phyloP scores from a whole-genome alignment of 2,113 vertebrate genomes.

The Gnathonemus echidnorhynchus region DNA sequence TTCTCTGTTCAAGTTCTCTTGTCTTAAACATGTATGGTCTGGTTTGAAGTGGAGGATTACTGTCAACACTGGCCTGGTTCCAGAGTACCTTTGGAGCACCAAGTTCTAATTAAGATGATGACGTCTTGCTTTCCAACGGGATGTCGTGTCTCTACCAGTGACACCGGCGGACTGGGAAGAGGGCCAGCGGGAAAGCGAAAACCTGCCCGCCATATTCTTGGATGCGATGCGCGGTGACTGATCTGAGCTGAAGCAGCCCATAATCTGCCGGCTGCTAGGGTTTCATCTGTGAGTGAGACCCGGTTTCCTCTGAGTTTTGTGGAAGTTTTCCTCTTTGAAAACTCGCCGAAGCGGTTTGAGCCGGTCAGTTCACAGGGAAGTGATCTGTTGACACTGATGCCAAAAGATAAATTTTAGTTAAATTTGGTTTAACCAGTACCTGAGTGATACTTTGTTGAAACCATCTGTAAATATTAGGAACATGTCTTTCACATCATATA shows the following conservation, averaged over 20 bases:
- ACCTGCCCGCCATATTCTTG: not conserved
- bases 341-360: not conserved
- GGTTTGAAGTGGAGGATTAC: not conserved
- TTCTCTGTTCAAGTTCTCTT: not conserved
- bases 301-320: not conserved
- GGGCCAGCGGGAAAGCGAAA: not conserved
- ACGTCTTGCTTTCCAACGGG: not conserved
- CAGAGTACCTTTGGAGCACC: slow-evolving; percentile 5
- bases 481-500: not conserved
- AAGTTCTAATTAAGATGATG: not conserved
- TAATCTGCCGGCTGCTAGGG: not conserved
- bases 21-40: not conserved
- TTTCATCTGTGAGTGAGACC: too few relatives aligned
- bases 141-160: not conserved
- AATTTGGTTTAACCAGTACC: not conserved
- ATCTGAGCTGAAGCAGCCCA: not conserved
- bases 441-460: not conserved
- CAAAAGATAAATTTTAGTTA: not conserved
- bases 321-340: not conserved
- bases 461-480: not conserved
- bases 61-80: slow-evolving; percentile 11
- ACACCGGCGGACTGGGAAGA: not conserved
- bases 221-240: not conserved
- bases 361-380: not conserved
- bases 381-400: not conserved